Evolutionary conservation across 2,113 vertebrate genomes (phyloP), one percentile per base, ranked within the genome.

Genomic region (Cygnus atratus): DNA sequence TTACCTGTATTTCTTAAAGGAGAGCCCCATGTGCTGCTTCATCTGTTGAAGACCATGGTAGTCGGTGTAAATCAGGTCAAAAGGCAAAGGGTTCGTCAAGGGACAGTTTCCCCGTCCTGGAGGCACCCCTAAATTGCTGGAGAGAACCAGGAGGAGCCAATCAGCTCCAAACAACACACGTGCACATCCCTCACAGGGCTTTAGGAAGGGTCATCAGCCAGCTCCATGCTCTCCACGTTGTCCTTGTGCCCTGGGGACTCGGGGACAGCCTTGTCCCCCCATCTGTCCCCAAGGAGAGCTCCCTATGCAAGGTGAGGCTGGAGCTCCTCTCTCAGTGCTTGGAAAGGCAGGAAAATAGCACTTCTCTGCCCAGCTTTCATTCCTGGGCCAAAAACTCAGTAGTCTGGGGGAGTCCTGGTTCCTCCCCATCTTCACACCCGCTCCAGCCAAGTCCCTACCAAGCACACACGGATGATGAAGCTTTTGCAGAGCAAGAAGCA

Each of bases 1-100:
- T 98, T 79, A 99, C 99, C 99, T 99, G 98, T 99, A 99, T 96
- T 99, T 99, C 96, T 97, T 99, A 93, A 99, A 98, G 50, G 99
- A 99, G 57, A 99, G 98, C 19, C 99, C 99, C 99, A 99, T 99
- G 97, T 99, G 98, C 94, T 99, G 99, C 92, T 99, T 99, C 99
- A 99, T 99, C 94, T 99, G 99, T 96, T 99, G 99, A 59, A 99
- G 96, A 37, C 99, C 99, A 0, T 99, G 99, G 97, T 99, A 99
- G 98, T 99, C 99, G 0, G 99, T 99, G 97, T 99, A 99, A 95
- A 99, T 98, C 95, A 99, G 98, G 98, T 99, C 99, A 3, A 99
- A 99, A 78, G 99, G 98, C 97, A 99, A 95, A 39, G 99, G 98
- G 65, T 96, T 98, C 1, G 98, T 99, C 96, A 99, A 96, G 11